Conservation (phyloP, 1,140 invertebrate species). For the Agrypnia vestita region DNA sequence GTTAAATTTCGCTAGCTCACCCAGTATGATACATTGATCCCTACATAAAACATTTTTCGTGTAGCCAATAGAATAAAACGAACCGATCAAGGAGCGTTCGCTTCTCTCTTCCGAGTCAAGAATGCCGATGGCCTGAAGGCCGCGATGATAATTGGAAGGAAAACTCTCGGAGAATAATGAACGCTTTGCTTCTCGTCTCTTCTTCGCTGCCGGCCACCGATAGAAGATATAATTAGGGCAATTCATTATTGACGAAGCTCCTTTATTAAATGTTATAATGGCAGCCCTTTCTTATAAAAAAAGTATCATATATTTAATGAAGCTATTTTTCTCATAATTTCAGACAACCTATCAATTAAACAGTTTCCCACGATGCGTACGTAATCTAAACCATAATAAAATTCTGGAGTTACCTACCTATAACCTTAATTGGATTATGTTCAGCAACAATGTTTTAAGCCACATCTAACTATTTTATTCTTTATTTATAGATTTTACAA, state of each 20-base stretch:
- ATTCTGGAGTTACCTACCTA: no score
- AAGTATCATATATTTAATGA: no score
- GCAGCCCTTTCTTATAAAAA: no score
- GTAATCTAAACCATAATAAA: no score
- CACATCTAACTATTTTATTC: no score
- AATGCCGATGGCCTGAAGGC: conserved; percentile 15
- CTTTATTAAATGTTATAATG: background rate
- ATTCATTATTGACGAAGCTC: conserved; percentile 23
- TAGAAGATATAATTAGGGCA: conserved; percentile 21
- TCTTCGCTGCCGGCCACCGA: background rate
- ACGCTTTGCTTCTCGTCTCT: background rate
- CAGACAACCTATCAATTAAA: no score
- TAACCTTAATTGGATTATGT: no score
- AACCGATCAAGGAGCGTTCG: conserved; percentile 34
- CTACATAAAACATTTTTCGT: conserved; percentile 26
- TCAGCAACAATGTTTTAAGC: no score
- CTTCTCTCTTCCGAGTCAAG: conserved; percentile 11
- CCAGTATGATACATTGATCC: conserved; percentile 7
- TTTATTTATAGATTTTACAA: no score
- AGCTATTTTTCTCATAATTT: no score
- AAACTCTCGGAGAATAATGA: conserved; percentile 3
- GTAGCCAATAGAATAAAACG: conserved; percentile 45
- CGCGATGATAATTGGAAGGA: conserved; percentile 30
- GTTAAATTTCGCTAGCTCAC: no score
- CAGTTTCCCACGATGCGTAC: no score